Base-by-base conservation (phyloP, 2,888 invertebrate genomes). In the Agrochola macilenta region DNA sequence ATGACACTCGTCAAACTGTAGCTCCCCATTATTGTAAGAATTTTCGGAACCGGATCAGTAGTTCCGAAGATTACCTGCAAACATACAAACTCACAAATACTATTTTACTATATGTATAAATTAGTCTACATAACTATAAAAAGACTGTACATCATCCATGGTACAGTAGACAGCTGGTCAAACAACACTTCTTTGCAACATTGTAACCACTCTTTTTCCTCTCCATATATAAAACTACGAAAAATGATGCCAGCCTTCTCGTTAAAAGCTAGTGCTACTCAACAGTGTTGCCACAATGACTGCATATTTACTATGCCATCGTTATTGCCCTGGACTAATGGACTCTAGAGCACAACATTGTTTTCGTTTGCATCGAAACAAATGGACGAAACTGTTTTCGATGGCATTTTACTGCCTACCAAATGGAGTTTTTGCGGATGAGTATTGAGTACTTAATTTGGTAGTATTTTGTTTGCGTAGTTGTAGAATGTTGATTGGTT, bases 261-360 rank as follows among this genome's bases (percentile, higher is more conserved):
- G 82, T 86, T 87, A 86, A 88, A 88, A 87, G 86, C 86, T 88
- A 88, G 83, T 81, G 86, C 91, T 91, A 89, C 90, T 86, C 82
- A 78, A 90, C 85, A 87, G 65, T 87, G 87, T 88, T 87, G 85
- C 84, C 83, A 70, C 84, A 91, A 93, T 92, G 92, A 91, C 89
- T 87, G 91, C 91, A 93, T 95, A 95, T 95, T 94, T 94, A 93
- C 90, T 89, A 89, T 91, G 89, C 91, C 90, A 92, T 91, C 91
- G 91, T 90, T 89, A 90, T 89, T 89, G 92, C 91, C 87, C 87
- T 76, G 84, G 88, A 90, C 90, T 96, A 96, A 96, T 96, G 95
- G 96, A 91, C 95, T 95, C 93, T 88, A n/a, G 92, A 94, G 94
- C 90, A 90, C 93, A 90, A 95, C 95, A 95, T 94, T 95, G 96